A percentile compares a stretch with the other conserved stretches of the same genome.
Evolutionary conservation across 2,113 vertebrate species (phyloP).

Genomic region (Nesospiza acunhae): DNA sequence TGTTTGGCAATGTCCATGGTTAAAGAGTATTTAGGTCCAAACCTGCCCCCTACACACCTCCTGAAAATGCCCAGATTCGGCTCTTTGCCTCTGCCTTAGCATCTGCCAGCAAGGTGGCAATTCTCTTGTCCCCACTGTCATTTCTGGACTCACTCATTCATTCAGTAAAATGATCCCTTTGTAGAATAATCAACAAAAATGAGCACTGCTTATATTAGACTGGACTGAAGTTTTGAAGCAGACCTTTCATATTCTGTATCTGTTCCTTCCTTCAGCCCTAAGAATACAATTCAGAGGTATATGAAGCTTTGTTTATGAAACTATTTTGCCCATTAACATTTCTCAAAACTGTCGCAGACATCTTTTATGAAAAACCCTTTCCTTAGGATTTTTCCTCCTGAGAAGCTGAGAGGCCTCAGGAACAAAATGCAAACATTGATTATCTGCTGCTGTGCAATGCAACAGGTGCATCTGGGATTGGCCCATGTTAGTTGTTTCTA

Average conservation of each 20-base stretch:
- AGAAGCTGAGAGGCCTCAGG: too few species aligned
- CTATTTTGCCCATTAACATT: neutral
- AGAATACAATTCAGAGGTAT: neutral
- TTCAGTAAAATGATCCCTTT: neutral
- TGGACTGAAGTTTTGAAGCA: neutral
- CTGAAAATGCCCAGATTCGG: neutral
- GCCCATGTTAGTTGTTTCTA: too few species aligned
- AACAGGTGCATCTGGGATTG: too few species aligned
- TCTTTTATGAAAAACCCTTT: too few species aligned
- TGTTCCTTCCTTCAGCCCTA: neutral
- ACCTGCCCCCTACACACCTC: neutral
- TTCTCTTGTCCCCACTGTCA: neutral
- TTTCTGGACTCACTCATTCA: neutral
- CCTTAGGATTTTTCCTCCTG: too few species aligned
- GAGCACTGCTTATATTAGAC: neutral
- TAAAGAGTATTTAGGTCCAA: neutral
- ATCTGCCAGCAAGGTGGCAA: neutral
- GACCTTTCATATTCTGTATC: neutral
- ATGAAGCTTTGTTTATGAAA: neutral
- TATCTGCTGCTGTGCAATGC: too few species aligned
- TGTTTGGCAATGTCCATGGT: rapidly evolving
- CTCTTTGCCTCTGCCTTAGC: neutral
- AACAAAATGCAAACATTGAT: too few species aligned
- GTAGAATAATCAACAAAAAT: neutral
- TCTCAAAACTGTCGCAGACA: neutral